Evolutionary conservation across 2,113 vertebrate genomes (phyloP), one percentile per base, ranked within the genome.

Genomic region (Gymnocephalus cernua): DNA sequence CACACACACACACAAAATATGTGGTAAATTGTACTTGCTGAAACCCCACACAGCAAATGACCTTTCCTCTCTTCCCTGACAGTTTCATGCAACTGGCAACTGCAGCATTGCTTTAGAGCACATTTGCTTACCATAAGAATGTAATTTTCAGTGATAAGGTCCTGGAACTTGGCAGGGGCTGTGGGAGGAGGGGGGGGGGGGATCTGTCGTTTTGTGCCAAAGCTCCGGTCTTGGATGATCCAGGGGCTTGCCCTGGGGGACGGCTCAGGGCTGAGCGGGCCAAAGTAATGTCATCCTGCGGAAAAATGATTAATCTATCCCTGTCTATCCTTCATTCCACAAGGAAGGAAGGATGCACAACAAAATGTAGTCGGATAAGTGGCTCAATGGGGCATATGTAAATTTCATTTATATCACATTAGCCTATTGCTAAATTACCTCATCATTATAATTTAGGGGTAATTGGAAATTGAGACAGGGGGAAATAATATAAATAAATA

Each of bases 51-150:
- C 79, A 89, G 86, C 82, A 83, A 79, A 91, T 85, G 90, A 91
- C 91, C 89, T 89, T 88, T 92, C 82, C 68, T 89, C 86, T 64
- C 62, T 77, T 83, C 88, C 56, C 68, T 90, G 88, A 91, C 88
- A 91, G 86, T 90, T 91, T 88, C 89, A 86, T 85, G 91, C 92
- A 92, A 92, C 90, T 91, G 88, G 91, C 89, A 90, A 90, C 86
- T 84, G 68, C 86, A 65, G 67, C 86, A 91, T 93, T 94, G 90
- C 93, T 93, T 93, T 90, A 82, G 84, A 90, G 88, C 90, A 93
- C 90, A 94, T 93, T 94, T 93, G 89, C 92, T 94, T 93, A 94
- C 92, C 93, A 94, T 94, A 93, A 94, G 92, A 95, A 94, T 94
- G 90, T 89, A 92, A 95, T 96, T 95, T 95, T 94, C 89, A 91